Conservation (phyloP, 2,888 invertebrate species). For the Pardosa pseudoannulata region DNA sequence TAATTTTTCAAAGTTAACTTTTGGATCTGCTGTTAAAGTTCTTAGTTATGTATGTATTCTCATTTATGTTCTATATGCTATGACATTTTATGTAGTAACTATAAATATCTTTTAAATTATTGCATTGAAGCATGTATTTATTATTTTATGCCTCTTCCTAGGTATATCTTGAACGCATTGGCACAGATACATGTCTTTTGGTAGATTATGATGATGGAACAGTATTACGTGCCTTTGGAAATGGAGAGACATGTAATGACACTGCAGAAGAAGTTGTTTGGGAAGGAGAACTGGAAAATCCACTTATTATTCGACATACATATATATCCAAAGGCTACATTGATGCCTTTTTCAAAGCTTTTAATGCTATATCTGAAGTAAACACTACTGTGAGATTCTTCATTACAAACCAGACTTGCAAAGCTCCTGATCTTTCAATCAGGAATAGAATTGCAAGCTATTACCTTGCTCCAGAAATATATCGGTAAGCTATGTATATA, state of each 20-base stretch:
- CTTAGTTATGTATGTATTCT: too few species aligned
- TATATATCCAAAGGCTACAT: slow-evolving; percentile 71
- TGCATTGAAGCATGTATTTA: too few species aligned
- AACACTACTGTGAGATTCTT: slow-evolving; percentile 68
- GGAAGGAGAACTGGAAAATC: slow-evolving; percentile 71
- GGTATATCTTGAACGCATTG: slow-evolving; percentile 70
- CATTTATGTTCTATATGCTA: too few species aligned
- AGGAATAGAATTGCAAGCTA: slow-evolving; percentile 72
- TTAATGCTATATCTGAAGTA: slow-evolving; percentile 73
- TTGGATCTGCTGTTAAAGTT: too few species aligned
- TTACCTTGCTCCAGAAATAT: slow-evolving; percentile 67
- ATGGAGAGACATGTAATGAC: slow-evolving; percentile 71
- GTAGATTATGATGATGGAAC: slow-evolving; percentile 74
- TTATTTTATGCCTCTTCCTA: too few species aligned
- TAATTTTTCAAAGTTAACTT: too few species aligned
- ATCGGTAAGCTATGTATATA: slow-evolving; percentile 36
- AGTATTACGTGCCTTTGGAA: slow-evolving; percentile 71
- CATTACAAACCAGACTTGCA: slow-evolving; percentile 72
- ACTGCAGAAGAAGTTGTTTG: slow-evolving; percentile 72
- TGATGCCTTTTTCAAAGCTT: slow-evolving; percentile 70
- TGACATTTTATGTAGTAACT: too few species aligned
- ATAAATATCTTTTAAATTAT: too few species aligned
- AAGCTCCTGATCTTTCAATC: slow-evolving; percentile 73
- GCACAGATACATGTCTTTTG: slow-evolving; percentile 74
- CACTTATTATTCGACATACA: slow-evolving; percentile 64